These are phyloP conservation scores for Halisarca cf. caerulea DNA, from an alignment of 37 sponge, comb jelly and placozoan genomes.

Conservation along the genomic window DNA sequence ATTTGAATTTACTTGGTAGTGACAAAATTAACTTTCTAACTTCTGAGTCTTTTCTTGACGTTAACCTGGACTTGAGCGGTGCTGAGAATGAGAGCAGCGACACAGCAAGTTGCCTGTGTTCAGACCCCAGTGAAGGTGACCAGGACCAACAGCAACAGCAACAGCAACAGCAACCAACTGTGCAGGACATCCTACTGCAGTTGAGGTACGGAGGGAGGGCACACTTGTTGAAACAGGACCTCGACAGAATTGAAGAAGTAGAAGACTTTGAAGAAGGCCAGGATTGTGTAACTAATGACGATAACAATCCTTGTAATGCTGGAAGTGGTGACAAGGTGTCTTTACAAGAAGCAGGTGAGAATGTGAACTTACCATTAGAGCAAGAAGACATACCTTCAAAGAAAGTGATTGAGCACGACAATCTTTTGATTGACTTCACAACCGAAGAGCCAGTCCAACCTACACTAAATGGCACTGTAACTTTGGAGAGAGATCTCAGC, in stretches of 20 bases:
- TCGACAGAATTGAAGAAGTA: background rate
- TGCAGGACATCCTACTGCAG: background rate
- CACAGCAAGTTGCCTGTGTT: background rate
- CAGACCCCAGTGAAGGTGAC: background rate
- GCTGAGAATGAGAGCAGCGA: background rate
- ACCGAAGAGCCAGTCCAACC: background rate
- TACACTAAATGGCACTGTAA: background rate
- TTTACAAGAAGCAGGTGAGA: background rate
- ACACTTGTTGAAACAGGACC: background rate
- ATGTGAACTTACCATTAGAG: background rate
- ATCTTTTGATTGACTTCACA: background rate
- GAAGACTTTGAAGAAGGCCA: background rate
- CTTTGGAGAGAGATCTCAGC: background rate
- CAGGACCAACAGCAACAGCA: background rate
- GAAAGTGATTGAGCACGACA: background rate
- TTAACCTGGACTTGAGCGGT: background rate
- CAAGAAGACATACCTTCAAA: background rate
- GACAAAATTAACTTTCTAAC: background rate
- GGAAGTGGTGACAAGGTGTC: background rate
- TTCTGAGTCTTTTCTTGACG: background rate
- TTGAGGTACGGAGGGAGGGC: background rate
- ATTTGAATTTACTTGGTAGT: background rate
- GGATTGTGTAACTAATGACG: background rate
- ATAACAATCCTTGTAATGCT: background rate
- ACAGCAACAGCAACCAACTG: background rate